Evolutionary conservation across 2,888 invertebrate species (phyloP).

Genomic region (Anoplius nigerrimus): DNA sequence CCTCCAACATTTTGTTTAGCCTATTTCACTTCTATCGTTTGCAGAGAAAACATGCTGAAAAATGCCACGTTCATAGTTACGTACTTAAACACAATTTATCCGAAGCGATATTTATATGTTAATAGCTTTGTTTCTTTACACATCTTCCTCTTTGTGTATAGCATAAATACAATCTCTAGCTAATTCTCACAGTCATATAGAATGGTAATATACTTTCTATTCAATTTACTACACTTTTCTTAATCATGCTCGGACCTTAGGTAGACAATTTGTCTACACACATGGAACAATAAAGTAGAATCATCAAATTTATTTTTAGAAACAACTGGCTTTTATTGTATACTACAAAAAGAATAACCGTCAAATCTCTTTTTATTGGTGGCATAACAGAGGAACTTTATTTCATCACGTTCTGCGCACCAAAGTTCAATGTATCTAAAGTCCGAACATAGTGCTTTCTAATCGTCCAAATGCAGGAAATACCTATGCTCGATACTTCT

Average conservation of each 20-base stretch:
- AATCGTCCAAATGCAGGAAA: slow-evolving; percentile 78
- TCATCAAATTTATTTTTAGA: neutral
- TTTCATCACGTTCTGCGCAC: slow-evolving; percentile 54
- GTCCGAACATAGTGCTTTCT: slow-evolving; percentile 65
- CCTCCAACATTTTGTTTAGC: slow-evolving; percentile 61
- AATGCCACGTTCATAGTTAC: slow-evolving; percentile 64
- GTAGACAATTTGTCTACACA: neutral
- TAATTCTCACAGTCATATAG: slow-evolving; percentile 29
- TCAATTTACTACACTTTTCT: slow-evolving; percentile 32
- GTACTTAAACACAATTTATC: slow-evolving; percentile 42
- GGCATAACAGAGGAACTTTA: slow-evolving; percentile 67
- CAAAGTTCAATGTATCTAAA: slow-evolving; percentile 65
- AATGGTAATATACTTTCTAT: slow-evolving; percentile 26
- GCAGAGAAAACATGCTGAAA: slow-evolving; percentile 73
- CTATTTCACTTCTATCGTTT: slow-evolving; percentile 59
- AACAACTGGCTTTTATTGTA: slow-evolving; percentile 46
- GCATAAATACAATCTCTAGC: slow-evolving; percentile 2
- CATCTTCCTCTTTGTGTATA: no score
- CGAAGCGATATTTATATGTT: slow-evolving; percentile 40
- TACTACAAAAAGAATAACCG: slow-evolving; percentile 46
- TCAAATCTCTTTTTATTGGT: slow-evolving; percentile 39
- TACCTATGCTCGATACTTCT: slow-evolving; percentile 89
- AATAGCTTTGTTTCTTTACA: slow-evolving; percentile 20
- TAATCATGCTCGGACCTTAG: slow-evolving; percentile 1
- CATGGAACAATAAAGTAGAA: neutral